phyloP scores from a whole-genome alignment of 1,140 invertebrate genomes.

The Lucilia cuprina region DNA sequence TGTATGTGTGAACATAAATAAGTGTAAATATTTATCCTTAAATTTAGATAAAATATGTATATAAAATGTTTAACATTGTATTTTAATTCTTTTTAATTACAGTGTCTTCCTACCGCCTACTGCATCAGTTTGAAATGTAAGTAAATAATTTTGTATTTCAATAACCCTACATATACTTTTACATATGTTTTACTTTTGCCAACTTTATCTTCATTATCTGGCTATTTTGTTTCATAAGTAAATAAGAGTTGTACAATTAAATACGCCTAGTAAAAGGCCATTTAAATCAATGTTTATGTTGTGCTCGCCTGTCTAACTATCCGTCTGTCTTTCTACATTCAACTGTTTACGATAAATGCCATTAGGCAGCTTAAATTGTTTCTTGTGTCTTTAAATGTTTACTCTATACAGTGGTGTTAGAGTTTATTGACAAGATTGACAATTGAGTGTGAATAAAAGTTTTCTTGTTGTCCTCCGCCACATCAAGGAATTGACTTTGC shows the following conservation, averaged over 20 bases:
- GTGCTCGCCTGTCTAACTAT: too few relatives aligned
- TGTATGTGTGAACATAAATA: too few relatives aligned
- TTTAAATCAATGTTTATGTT: conserved; percentile 24
- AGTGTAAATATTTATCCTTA: too few relatives aligned
- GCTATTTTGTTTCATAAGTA: not conserved
- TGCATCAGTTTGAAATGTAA: too few relatives aligned
- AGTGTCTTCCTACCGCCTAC: too few relatives aligned
- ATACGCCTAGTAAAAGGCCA: not conserved
- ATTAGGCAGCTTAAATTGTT: not conserved
- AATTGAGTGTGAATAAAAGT: conserved; percentile 62
- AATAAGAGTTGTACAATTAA: conserved; percentile 19
- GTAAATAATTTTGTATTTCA: too few relatives aligned
- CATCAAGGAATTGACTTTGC: not conserved
- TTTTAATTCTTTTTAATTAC: too few relatives aligned
- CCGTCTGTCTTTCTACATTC: too few relatives aligned
- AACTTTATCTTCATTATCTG: not conserved
- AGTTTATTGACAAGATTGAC: conserved; percentile 41
- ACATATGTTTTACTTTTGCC: too few relatives aligned
- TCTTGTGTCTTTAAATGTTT: not conserved
- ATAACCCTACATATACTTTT: too few relatives aligned
- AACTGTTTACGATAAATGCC: not conserved
- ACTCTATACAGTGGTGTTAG: not conserved
- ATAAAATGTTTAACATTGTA: too few relatives aligned
- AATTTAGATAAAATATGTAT: too few relatives aligned
- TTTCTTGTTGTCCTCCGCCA: conserved; percentile 29